Percentiles rank a stretch among this genome's conserved stretches.
Conservation (phyloP, 1,140 invertebrate genomes). For the Plectrocnemia conspersa region DNA sequence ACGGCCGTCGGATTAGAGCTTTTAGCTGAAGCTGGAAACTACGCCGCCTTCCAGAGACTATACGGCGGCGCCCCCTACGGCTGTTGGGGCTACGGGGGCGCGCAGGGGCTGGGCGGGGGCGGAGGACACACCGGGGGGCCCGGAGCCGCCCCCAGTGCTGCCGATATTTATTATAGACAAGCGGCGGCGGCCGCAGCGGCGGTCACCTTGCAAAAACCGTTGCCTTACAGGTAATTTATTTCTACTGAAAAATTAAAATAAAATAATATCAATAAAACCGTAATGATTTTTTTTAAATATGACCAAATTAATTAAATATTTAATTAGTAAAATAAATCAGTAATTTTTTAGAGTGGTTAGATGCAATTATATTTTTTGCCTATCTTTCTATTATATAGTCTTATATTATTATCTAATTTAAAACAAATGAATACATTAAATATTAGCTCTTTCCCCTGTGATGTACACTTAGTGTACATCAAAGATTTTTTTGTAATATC, state of each 20-base stretch:
- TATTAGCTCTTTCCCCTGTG: too few species aligned
- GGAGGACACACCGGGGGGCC: constrained; percentile 54
- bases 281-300: too few species aligned
- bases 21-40: constrained; percentile 93
- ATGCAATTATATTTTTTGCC: too few species aligned
- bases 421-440: too few species aligned
- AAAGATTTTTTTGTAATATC: too few species aligned
- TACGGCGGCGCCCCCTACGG: constrained; percentile 74
- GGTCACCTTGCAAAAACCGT: constrained; percentile 79
- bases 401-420: too few species aligned
- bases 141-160: constrained; percentile 60
- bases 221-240: constrained; percentile 70
- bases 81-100: constrained; percentile 47
- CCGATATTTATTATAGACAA: constrained; percentile 76
- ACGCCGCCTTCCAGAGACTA: constrained; percentile 91
- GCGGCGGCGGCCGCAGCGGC: constrained; percentile 63
- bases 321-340: too few species aligned
- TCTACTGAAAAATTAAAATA: background rate
- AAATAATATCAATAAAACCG: background rate
- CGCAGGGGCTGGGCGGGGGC: constrained; percentile 37
- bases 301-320: too few species aligned
- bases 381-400: too few species aligned
- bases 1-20: constrained; percentile 95
- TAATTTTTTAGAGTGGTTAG: too few species aligned
- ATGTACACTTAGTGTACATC: too few species aligned